Base-by-base conservation (phyloP, 2,888 invertebrate species). In the Exocentrus adspersus region DNA sequence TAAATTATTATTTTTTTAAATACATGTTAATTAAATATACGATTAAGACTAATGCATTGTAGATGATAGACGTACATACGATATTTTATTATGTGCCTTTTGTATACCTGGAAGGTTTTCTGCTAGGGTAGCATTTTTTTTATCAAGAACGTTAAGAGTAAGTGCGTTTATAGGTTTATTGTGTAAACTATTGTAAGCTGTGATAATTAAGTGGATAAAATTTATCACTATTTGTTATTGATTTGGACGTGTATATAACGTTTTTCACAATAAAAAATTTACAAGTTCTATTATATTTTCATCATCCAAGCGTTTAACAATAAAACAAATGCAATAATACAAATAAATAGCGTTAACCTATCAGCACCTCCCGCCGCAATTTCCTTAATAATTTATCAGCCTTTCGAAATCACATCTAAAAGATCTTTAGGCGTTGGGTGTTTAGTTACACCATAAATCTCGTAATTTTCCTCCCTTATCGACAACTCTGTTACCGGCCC, bases 401-500 rank as follows among this genome's bases (percentile, higher is more conserved):
- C 68, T 48, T 57, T 60, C 51, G 68, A 61, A 57, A 79, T 72
- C 30, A 84, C 83, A 68, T 84, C 81, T 28, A 87, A 78, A 51
- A 87, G 77, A 77, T 84, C 83, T 69, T 85, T 82, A 24, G 87
- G 85, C 2, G 85, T 85, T 6, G 87, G 87, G 62, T 84, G 83
- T 65, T 83, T 81, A 0, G 86, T 85, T 1, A 84, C 84, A 37
- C 82, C 82, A 68, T 80, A 82, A 0, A 86, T 84, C 19, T 77
- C 73, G n/a, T 85, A 70, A 0, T 83, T 82, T 19, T 78, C 76
- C 32, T 82, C 79, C 71, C 81, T 81, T 42, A 87, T 77, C n/a
- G 84, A 85, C 37, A 81, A 81, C 61, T 86, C 82, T 1, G 87
- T 88, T 42, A 86, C 86, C 2, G 87, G 87, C 2, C 87, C 87